These are phyloP conservation scores for Cebus imitator DNA, from an alignment of 2,113 vertebrate species.

Conservation along the genomic window DNA sequence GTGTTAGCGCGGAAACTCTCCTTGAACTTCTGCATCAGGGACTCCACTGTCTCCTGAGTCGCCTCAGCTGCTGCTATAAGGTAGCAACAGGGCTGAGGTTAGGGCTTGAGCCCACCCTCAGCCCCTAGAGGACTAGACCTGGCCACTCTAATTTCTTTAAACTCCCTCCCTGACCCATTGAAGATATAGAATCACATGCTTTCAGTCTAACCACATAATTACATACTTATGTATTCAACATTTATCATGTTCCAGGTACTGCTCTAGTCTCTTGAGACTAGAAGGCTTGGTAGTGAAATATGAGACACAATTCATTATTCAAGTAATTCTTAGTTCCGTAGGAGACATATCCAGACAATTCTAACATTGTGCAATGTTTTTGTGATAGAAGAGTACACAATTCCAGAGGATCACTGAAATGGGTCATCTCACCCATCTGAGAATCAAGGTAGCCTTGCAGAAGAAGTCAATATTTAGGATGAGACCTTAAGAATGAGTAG, in stretches of 20 bases:
- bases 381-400: background rate
- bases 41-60: conserved; percentile 94
- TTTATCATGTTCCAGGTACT: background rate
- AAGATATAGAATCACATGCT: background rate
- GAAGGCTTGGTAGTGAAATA: background rate
- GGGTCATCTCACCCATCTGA: background rate
- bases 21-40: conserved; percentile 98
- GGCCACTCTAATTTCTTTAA: background rate
- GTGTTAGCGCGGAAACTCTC: conserved; percentile 96
- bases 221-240: background rate
- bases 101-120: background rate
- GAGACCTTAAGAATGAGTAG: background rate
- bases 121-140: background rate
- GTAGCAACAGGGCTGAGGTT: conserved; percentile 70
- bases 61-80: conserved; percentile 87
- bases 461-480: background rate
- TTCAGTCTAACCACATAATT: background rate
- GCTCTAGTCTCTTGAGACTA: background rate
- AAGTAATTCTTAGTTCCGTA: background rate
- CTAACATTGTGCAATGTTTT: background rate
- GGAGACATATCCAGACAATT: background rate
- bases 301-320: background rate
- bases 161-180: rapidly evolving
- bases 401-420: background rate
- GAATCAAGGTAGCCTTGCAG: background rate